Conservation (phyloP, 2,888 invertebrate genomes). For the Lithophane socia region DNA sequence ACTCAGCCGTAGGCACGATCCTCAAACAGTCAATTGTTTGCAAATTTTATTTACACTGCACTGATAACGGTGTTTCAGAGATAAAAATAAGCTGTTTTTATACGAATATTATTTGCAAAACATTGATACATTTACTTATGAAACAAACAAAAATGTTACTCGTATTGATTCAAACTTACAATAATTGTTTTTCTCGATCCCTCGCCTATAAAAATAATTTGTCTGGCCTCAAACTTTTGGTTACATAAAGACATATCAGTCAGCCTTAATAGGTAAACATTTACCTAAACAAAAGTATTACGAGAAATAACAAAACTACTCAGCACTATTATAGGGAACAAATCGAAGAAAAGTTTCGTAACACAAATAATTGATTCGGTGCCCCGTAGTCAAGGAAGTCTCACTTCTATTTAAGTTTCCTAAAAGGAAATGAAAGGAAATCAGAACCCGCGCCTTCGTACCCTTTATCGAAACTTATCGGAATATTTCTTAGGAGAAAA, state of each 20-base stretch:
- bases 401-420: conserved; percentile 90
- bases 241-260: conserved; percentile 58
- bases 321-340: conserved; percentile 77
- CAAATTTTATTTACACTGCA: conserved; percentile 72
- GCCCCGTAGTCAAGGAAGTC: conserved; percentile 88
- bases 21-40: conserved; percentile 80
- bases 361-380: conserved; percentile 90
- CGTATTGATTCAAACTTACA: conserved; percentile 29
- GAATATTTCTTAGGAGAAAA: conserved; percentile 82
- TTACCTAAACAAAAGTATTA: conserved; percentile 71
- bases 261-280: conserved; percentile 61
- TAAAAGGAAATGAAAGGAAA: conserved; percentile 90
- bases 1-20: conserved; percentile 79
- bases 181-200: conserved; percentile 37
- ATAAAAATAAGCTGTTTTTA: conserved; percentile 63
- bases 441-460: conserved; percentile 84
- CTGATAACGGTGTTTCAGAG: conserved; percentile 62
- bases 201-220: conserved; percentile 43
- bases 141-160: conserved; percentile 41
- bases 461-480: conserved; percentile 88
- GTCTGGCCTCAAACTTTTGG: conserved; percentile 54
- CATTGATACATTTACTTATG: conserved; percentile 28
- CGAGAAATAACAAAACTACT: conserved; percentile 77
- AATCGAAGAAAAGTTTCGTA: conserved; percentile 85
- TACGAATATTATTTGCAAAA: conserved; percentile 24